A percentile compares a stretch with the other conserved stretches of the same genome.
These are phyloP conservation scores for Sminthurinus aureus DNA, from an alignment of 2,888 invertebrate genomes.

Conservation along the genomic window DNA sequence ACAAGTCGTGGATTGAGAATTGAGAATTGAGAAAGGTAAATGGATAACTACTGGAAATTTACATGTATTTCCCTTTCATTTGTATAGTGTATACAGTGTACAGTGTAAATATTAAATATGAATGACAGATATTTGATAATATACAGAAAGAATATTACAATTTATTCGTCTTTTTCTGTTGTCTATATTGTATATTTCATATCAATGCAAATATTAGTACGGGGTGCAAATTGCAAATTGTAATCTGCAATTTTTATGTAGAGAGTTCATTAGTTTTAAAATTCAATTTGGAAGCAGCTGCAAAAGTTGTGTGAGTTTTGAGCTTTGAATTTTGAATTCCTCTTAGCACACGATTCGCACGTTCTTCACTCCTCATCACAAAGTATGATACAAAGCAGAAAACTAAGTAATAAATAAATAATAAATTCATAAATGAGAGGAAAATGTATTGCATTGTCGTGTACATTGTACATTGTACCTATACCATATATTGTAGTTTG, in stretches of 20 bases:
- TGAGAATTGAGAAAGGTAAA: neutral
- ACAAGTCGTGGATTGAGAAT: neutral
- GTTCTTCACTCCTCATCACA: slow-evolving; percentile 11
- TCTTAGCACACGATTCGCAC: slow-evolving; percentile 28
- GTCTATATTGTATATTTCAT: neutral
- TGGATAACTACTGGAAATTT: neutral
- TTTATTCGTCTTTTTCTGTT: neutral
- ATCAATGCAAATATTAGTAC: neutral
- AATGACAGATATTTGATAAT: neutral
- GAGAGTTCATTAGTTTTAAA: slow-evolving; percentile 3
- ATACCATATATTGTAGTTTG: too few relatives aligned
- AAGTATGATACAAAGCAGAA: neutral
- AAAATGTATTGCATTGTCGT: too few relatives aligned
- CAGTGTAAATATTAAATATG: slow-evolving; percentile 1
- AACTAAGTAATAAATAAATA: slow-evolving; percentile 4
- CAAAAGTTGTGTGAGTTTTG: neutral
- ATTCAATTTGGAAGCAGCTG: neutral
- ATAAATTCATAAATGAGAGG: too few relatives aligned
- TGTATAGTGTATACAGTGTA: neutral
- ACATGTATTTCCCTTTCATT: neutral
- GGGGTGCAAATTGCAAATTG: neutral
- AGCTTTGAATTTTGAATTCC: slow-evolving; percentile 1
- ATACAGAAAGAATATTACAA: neutral
- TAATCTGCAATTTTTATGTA: neutral
- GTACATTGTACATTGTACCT: too few relatives aligned